Percentiles rank a stretch among this genome's conserved stretches.
Evolutionary conservation across 1,140 invertebrate genomes (phyloP).

Genomic region (Teleopsis dalmanni): DNA sequence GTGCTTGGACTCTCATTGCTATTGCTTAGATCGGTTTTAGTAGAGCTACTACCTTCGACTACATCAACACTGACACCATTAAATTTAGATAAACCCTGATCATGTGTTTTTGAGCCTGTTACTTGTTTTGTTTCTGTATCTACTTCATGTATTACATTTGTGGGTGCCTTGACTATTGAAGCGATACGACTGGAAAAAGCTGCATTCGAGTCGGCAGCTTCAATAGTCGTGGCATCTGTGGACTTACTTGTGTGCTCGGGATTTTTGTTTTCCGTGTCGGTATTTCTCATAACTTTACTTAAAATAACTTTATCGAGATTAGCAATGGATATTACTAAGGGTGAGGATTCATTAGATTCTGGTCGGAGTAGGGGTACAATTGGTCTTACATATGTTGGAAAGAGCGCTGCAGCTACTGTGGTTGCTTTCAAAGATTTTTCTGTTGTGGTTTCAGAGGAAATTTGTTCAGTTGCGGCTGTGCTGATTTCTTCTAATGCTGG

Average conservation of each 20-base stretch:
- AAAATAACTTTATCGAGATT: slow-evolving; percentile 44
- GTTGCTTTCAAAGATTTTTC: background rate
- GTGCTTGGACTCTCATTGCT: slow-evolving; percentile 5
- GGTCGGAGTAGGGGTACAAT: slow-evolving; percentile 38
- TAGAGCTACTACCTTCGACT: slow-evolving; percentile 1
- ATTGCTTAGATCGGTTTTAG: background rate
- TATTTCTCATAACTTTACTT: slow-evolving; percentile 31
- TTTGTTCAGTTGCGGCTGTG: background rate
- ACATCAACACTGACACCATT: slow-evolving; percentile 10
- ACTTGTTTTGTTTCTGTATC: slow-evolving; percentile 5
- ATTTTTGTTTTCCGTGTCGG: slow-evolving; percentile 3
- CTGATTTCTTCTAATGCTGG: background rate
- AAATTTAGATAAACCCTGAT: background rate
- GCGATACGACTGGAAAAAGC: slow-evolving; percentile 27
- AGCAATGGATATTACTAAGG: slow-evolving; percentile 43
- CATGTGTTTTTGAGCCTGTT: background rate
- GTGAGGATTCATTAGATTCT: slow-evolving; percentile 44
- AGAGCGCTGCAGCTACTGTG: background rate
- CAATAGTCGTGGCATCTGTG: background rate
- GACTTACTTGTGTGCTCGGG: background rate
- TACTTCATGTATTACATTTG: slow-evolving; percentile 3
- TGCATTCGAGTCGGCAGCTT: slow-evolving; percentile 25
- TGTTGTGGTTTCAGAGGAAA: background rate
- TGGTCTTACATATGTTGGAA: slow-evolving; percentile 32
- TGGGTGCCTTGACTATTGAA: slow-evolving; percentile 25